Evolutionary conservation across 2,888 invertebrate genomes (phyloP).

Genomic region (Heliothis peltigera): DNA sequence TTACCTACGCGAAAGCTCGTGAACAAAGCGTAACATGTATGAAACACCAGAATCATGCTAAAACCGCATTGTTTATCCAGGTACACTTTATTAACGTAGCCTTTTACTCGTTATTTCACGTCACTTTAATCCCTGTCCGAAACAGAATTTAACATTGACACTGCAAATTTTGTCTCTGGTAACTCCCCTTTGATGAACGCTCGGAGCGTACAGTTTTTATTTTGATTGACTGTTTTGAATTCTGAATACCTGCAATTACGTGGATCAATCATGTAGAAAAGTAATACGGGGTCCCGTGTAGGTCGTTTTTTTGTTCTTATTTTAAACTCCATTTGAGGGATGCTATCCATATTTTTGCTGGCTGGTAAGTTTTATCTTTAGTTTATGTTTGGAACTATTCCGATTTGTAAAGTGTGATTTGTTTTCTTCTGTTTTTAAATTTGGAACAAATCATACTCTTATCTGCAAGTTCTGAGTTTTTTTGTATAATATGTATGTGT

Average conservation of each 20-base stretch:
- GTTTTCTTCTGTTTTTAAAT: no score
- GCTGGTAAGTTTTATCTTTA: neutral
- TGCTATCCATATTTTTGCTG: neutral
- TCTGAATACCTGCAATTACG: neutral
- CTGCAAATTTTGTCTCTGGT: constrained; percentile 19
- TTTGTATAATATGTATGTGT: no score
- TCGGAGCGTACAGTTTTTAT: neutral
- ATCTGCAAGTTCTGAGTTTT: no score
- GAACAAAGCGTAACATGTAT: neutral
- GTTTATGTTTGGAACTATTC: no score
- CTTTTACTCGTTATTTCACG: constrained; percentile 30
- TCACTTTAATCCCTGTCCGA: neutral
- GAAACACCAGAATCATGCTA: constrained; percentile 3
- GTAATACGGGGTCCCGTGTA: neutral
- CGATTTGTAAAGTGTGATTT: no score
- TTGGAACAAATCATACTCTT: no score
- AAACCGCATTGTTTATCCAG: constrained; percentile 4
- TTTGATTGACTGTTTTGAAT: constrained; percentile 1
- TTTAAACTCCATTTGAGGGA: neutral
- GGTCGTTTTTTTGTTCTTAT: neutral
- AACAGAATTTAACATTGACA: constrained; percentile 10
- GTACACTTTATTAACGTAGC: constrained; percentile 15
- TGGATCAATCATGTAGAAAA: neutral
- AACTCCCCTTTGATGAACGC: neutral
- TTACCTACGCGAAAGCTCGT: constrained; percentile 9